These are phyloP conservation scores for Zosterops pallidus DNA, from an alignment of 2,113 vertebrate species.

Conservation along the genomic window DNA sequence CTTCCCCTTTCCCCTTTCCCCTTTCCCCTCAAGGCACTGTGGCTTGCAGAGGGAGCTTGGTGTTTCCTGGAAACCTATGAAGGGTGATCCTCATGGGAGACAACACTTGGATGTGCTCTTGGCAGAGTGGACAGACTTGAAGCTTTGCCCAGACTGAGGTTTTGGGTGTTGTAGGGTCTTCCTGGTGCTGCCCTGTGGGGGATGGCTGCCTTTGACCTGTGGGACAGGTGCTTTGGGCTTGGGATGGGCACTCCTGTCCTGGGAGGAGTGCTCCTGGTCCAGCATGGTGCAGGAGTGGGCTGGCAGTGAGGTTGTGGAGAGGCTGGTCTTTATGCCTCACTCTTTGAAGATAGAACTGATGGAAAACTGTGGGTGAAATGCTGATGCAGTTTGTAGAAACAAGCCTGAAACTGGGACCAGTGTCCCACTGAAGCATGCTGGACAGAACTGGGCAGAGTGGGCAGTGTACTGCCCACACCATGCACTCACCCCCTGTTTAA, in stretches of 20 bases:
- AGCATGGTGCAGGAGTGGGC: not conserved
- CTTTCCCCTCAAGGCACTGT: fast-evolving
- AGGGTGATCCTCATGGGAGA: not conserved
- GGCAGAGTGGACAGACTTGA: not conserved
- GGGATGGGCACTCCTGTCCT: not conserved
- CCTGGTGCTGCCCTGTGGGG: fast-evolving
- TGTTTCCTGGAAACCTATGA: not conserved
- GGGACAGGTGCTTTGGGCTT: fast-evolving
- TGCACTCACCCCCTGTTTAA: not conserved
- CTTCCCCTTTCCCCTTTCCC: no score
- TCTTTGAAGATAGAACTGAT: not conserved
- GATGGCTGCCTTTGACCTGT: not conserved
- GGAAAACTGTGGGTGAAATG: not conserved
- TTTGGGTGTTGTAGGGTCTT: not conserved
- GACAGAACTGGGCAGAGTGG: not conserved
- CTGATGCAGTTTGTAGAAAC: not conserved
- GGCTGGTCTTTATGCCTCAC: fast-evolving
- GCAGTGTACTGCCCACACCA: not conserved
- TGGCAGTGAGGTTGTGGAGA: not conserved
- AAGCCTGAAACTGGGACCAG: not conserved
- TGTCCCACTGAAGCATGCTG: fast-evolving
- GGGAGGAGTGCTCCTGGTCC: not conserved
- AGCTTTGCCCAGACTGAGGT: not conserved
- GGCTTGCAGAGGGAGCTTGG: fast-evolving
- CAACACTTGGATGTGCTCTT: fast-evolving